These are phyloP conservation scores for Corvus moneduloides DNA, from an alignment of 2,113 vertebrate genomes.

Conservation along the genomic window DNA sequence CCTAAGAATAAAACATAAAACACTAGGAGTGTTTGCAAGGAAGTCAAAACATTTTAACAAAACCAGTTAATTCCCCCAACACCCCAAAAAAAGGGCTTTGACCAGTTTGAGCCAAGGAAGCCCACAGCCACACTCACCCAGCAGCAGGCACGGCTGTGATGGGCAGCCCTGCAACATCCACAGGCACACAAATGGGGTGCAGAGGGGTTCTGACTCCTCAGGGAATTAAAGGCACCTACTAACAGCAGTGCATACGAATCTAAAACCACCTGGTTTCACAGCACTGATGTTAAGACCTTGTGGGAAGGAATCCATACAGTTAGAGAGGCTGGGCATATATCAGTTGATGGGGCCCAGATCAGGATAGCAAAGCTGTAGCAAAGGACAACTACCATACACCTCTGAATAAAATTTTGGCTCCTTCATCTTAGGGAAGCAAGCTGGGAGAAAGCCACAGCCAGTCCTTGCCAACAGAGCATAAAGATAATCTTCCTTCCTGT, in stretches of 20 bases:
- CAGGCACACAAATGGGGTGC: background rate
- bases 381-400: background rate
- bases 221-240: background rate
- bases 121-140: accelerated
- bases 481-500: background rate
- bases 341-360: background rate
- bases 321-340: background rate
- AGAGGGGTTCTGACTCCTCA: background rate
- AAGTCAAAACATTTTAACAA: background rate
- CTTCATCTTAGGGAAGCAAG: background rate
- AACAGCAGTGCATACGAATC: background rate
- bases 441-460: background rate
- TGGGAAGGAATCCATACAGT: background rate
- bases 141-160: background rate
- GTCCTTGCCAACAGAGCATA: background rate
- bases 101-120: background rate
- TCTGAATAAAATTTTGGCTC: background rate
- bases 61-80: background rate
- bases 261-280: background rate
- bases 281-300: accelerated
- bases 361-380: background rate
- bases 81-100: accelerated
- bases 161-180: background rate
- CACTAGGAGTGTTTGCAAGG: background rate
- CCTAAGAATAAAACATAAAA: background rate